These are phyloP conservation scores for Penaeus indicus DNA, from an alignment of 1,140 invertebrate genomes.

Conservation along the genomic window DNA sequence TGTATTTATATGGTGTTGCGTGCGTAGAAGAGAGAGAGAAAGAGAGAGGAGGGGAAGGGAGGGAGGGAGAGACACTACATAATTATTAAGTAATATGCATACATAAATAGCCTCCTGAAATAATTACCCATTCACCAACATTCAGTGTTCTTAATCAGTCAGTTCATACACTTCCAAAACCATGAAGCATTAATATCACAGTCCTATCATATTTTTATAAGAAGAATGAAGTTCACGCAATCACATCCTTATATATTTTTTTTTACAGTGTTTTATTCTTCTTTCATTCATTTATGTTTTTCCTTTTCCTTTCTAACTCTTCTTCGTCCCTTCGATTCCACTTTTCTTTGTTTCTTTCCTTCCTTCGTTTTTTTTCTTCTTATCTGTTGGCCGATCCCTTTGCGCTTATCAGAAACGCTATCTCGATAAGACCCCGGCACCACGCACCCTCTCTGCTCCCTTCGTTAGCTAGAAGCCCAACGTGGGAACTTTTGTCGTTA, in stretches of 20 bases:
- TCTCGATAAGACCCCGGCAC: not conserved
- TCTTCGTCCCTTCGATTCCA: not conserved
- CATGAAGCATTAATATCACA: too few species aligned
- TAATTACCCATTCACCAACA: too few species aligned
- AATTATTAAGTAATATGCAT: too few species aligned
- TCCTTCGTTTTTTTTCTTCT: not conserved
- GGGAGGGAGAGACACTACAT: not conserved
- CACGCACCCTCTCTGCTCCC: too few species aligned
- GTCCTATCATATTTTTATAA: too few species aligned
- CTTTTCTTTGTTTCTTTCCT: not conserved
- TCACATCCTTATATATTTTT: not conserved
- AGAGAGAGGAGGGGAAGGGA: not conserved
- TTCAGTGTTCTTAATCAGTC: too few species aligned
- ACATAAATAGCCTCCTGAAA: too few species aligned
- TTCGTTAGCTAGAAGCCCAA: too few species aligned
- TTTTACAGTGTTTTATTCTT: not conserved
- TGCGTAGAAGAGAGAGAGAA: not conserved
- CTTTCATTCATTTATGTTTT: not conserved
- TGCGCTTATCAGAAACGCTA: not conserved
- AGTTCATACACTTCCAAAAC: too few species aligned
- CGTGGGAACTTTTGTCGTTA: too few species aligned
- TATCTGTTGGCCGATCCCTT: not conserved
- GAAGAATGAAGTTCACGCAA: too few species aligned
- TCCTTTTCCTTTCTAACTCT: not conserved
- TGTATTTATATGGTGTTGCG: too few species aligned